phyloP scores from a whole-genome alignment of 2,113 vertebrate genomes.

The Brachypodius melanocephalos region DNA sequence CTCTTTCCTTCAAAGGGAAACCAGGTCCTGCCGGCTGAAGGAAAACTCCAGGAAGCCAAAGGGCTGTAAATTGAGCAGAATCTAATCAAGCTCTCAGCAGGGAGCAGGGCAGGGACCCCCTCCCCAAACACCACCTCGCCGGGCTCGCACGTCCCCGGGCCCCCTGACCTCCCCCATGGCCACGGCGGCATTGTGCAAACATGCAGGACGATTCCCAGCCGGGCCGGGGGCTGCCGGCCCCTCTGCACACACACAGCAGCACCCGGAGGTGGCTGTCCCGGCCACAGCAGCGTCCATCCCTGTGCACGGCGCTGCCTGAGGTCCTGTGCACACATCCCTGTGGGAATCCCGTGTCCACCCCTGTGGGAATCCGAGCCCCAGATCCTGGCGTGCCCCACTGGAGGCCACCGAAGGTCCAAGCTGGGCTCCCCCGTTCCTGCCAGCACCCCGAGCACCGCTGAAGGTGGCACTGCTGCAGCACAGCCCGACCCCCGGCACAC shows the following conservation, averaged over 20 bases:
- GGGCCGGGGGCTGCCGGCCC: accelerated
- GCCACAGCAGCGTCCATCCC: not conserved
- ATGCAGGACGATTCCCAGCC: not conserved
- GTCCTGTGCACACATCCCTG: not conserved
- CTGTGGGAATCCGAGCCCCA: no score
- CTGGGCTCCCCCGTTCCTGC: accelerated
- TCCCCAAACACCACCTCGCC: not conserved
- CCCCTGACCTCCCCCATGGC: not conserved
- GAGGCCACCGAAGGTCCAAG: accelerated
- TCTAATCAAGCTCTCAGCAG: slow-evolving; percentile 20
- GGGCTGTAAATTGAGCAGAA: slow-evolving; percentile 30
- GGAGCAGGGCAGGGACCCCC: not conserved
- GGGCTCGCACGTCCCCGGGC: not conserved
- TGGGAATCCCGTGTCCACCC: not conserved
- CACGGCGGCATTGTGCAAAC: not conserved
- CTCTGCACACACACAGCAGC: not conserved
- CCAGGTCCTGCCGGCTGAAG: not conserved
- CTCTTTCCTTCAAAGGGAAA: slow-evolving; percentile 10
- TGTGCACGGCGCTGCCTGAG: accelerated
- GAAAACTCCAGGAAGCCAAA: not conserved
- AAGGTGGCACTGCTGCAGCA: accelerated
- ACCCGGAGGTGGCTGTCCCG: not conserved
- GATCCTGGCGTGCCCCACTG: accelerated
- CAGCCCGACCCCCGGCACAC: accelerated
- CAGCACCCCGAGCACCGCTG: accelerated